Conservation (phyloP, 2,113 vertebrate genomes). For the Callochromis pleurospilus region DNA sequence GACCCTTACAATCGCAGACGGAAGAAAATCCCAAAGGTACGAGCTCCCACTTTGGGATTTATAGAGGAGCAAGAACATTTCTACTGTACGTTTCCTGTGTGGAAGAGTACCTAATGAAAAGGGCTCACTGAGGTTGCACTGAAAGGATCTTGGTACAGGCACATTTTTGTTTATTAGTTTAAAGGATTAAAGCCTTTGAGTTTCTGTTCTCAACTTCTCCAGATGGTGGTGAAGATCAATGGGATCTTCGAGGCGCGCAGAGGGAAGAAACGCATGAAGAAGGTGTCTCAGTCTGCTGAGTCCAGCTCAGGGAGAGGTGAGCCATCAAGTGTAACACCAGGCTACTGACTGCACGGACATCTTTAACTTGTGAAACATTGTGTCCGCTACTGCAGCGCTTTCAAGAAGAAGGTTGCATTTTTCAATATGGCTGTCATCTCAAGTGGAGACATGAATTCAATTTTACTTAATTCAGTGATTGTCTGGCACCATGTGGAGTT, state of each 20-base stretch:
- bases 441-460: not conserved
- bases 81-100: constrained; percentile 1
- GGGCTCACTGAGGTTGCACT: not conserved
- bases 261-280: constrained; percentile 93
- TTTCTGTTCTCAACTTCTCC: constrained; percentile 14
- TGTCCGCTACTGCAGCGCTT: not conserved
- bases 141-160: not conserved
- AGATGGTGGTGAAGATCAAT: constrained; percentile 95
- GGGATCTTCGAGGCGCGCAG: constrained; percentile 88
- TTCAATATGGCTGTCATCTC: not conserved
- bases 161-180: not conserved
- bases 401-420: not conserved
- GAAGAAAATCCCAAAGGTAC: constrained; percentile 93
- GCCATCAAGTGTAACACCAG: not conserved
- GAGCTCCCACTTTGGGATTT: constrained; percentile 3
- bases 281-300: constrained; percentile 88
- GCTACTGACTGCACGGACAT: not conserved
- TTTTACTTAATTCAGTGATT: not conserved
- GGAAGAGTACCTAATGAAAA: not conserved
- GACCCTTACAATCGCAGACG: constrained; percentile 87
- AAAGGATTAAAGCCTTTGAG: not conserved
- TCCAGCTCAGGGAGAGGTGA: constrained; percentile 90
- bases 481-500: not conserved
- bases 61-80: not conserved
- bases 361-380: not conserved